Percentiles rank a stretch among this genome's conserved stretches.
Evolutionary conservation across 2,888 invertebrate species (phyloP).

Genomic region (Lacanobia oleracea): DNA sequence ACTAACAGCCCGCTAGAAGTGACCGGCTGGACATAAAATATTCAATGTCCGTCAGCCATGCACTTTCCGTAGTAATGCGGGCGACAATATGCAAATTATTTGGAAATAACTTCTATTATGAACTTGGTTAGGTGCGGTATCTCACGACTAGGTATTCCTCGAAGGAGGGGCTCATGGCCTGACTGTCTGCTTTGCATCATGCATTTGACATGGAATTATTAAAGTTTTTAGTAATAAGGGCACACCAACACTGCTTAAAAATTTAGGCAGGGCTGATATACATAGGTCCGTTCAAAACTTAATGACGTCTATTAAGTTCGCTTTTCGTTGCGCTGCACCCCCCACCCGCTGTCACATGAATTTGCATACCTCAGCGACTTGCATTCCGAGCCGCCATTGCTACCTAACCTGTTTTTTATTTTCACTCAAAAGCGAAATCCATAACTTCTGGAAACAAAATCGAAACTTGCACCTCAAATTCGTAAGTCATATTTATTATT

Average conservation of each 20-base stretch:
- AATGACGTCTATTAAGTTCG: background rate
- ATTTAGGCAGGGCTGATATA: background rate
- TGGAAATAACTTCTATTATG: constrained; percentile 28
- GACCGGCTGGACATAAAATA: constrained; percentile 64
- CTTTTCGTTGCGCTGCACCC: background rate
- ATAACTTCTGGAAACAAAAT: too few species aligned
- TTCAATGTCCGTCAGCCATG: constrained; percentile 56
- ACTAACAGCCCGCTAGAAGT: constrained; percentile 61
- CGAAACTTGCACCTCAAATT: too few species aligned
- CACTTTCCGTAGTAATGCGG: constrained; percentile 49
- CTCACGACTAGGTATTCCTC: constrained; percentile 35
- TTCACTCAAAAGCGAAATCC: too few species aligned
- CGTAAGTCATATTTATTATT: too few species aligned
- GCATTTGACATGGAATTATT: background rate
- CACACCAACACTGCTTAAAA: too few species aligned
- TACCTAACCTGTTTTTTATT: too few species aligned
- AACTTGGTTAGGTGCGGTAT: constrained; percentile 22
- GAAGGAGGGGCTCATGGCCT: background rate
- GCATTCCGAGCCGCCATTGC: too few species aligned
- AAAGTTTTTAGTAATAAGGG: background rate
- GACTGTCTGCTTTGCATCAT: background rate
- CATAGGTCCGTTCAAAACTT: background rate
- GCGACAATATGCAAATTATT: constrained; percentile 50
- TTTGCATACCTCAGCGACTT: too few species aligned
- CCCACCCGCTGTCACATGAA: too few species aligned